A percentile compares a stretch with the other conserved stretches of the same genome.
phyloP scores from a whole-genome alignment of 1,140 invertebrate species.

The Andrena cerasifolii region DNA sequence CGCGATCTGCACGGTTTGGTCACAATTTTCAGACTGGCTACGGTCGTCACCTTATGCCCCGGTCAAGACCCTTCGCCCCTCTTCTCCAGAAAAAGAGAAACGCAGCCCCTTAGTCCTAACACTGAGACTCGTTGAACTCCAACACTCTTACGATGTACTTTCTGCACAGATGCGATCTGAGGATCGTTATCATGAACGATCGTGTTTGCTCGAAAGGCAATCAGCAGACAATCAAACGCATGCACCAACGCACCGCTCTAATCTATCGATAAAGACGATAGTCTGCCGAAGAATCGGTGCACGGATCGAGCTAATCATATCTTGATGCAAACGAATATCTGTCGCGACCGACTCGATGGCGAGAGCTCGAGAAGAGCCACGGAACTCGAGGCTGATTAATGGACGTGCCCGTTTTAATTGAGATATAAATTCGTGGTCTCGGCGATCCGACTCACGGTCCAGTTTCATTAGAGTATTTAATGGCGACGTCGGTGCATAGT shows the following conservation, averaged over 20 bases:
- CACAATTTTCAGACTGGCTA: no score
- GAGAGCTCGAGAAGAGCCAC: neutral
- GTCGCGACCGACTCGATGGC: neutral
- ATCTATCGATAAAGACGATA: neutral
- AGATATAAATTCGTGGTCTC: constrained; percentile 51
- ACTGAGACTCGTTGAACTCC: no score
- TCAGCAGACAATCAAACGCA: neutral
- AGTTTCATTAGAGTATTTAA: constrained; percentile 53
- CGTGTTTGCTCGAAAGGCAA: neutral
- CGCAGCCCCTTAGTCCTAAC: no score
- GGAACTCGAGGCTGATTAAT: constrained; percentile 32
- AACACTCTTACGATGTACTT: neutral
- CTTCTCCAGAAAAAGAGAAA: no score
- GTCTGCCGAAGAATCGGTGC: neutral
- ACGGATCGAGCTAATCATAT: neutral
- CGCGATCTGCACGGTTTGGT: no score
- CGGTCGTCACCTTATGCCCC: no score
- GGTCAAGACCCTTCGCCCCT: no score
- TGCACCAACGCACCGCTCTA: neutral
- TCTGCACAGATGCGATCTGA: neutral
- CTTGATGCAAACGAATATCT: neutral
- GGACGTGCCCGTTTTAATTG: constrained; percentile 47
- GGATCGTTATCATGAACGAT: neutral
- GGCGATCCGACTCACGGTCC: constrained; percentile 35
- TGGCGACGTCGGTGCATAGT: neutral